phyloP scores from a whole-genome alignment of 2,888 invertebrate genomes.

The Machimus atricapillus region DNA sequence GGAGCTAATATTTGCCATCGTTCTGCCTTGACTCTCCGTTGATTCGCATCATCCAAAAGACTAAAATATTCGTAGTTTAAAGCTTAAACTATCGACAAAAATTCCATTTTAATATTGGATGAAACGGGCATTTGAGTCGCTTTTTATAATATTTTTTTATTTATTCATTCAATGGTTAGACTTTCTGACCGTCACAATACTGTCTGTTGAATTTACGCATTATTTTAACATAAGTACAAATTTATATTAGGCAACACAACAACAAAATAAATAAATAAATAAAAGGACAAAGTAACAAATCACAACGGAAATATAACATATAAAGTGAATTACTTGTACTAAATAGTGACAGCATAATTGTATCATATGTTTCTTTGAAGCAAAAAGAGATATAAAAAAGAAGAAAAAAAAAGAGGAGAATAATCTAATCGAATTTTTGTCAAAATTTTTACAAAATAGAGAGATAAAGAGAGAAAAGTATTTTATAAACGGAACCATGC shows the following conservation, averaged over 20 bases:
- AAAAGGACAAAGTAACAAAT: constrained; percentile 21
- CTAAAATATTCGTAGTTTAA: neutral
- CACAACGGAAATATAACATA: constrained; percentile 21
- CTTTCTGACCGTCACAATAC: neutral
- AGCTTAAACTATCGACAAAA: neutral
- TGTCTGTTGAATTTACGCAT: constrained; percentile 8
- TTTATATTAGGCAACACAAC: constrained; percentile 38
- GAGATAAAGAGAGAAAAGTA: constrained; percentile 31
- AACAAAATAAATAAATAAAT: too few relatives aligned
- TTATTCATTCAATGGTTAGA: neutral
- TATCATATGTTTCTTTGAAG: constrained; percentile 2
- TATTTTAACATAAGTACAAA: constrained; percentile 38
- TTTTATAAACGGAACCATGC: constrained; percentile 37
- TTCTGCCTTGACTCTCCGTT: neutral
- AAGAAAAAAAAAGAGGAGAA: constrained; percentile 2
- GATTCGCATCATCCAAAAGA: neutral
- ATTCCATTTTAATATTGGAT: neutral
- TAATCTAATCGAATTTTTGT: constrained; percentile 24
- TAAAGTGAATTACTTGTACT: constrained; percentile 2
- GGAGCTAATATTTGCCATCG: neutral
- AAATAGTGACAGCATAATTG: constrained; percentile 5
- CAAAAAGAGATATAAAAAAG: neutral
- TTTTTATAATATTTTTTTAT: neutral
- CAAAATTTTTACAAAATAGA: constrained; percentile 35
- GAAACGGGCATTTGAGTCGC: constrained; percentile 21